phyloP scores from a whole-genome alignment of 1,140 invertebrate species.

The Leptopilina clavipes region DNA sequence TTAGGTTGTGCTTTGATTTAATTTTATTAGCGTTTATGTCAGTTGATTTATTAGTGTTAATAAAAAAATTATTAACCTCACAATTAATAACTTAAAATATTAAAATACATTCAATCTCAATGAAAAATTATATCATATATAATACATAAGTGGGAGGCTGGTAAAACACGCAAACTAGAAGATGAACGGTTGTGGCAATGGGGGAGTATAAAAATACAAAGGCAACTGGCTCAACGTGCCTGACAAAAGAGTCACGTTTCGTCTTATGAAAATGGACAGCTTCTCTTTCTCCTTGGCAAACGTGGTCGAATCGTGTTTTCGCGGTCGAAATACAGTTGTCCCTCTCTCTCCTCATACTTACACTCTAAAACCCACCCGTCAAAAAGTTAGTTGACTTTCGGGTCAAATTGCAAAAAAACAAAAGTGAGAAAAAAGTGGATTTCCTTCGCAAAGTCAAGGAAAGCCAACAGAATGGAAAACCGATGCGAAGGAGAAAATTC shows the following conservation, averaged over 20 bases:
- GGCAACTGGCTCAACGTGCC: background rate
- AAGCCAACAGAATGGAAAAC: constrained; percentile 38
- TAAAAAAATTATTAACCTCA: no score
- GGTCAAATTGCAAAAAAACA: background rate
- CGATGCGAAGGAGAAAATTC: constrained; percentile 51
- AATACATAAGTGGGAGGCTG: no score
- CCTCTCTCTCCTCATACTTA: background rate
- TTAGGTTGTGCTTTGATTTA: no score
- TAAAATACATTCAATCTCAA: no score
- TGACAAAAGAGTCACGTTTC: constrained; percentile 34
- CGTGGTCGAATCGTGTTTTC: constrained; percentile 43
- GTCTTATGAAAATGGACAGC: constrained; percentile 63
- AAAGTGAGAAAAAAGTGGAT: constrained; percentile 8
- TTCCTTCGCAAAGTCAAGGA: background rate
- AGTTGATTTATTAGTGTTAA: no score
- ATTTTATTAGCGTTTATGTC: no score
- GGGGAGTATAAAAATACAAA: no score
- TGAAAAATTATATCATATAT: no score
- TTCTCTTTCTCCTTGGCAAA: constrained; percentile 47
- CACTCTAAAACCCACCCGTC: background rate
- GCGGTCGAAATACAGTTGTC: no score
- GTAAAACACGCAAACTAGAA: no score
- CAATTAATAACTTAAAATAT: no score
- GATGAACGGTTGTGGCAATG: no score
- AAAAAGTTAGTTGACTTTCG: constrained; percentile 3